phyloP scores from a whole-genome alignment of 1,140 invertebrate species.

The Centruroides vittatus region DNA sequence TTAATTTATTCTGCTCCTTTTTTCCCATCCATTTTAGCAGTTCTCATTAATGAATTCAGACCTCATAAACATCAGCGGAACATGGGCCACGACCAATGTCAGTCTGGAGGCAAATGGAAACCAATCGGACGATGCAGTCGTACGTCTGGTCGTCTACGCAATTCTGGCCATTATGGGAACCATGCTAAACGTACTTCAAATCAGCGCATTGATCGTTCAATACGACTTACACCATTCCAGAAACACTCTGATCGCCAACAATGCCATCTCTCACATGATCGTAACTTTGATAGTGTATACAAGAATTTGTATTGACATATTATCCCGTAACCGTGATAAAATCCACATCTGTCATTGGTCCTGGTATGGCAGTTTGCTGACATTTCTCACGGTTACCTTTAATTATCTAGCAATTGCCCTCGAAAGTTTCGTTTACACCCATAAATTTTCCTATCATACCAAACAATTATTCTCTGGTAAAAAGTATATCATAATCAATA shows the following conservation, averaged over 20 bases:
- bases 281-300: conserved; percentile 56
- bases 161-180: conserved; percentile 15
- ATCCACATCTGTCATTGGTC: conserved; percentile 45
- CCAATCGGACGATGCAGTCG: conserved; percentile 1
- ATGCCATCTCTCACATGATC: conserved; percentile 55
- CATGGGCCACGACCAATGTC: too few species aligned
- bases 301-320: conserved; percentile 41
- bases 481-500: conserved; percentile 5
- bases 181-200: conserved; percentile 17
- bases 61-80: too few species aligned
- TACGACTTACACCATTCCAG: conserved; percentile 33
- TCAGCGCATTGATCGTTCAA: conserved; percentile 17
- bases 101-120: too few species aligned
- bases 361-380: conserved; percentile 48
- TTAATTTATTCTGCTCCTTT: too few species aligned
- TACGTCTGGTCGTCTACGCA: conserved; percentile 10
- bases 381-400: conserved; percentile 38
- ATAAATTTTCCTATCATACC: not conserved
- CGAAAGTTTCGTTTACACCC: conserved; percentile 2
- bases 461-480: conserved; percentile 3
- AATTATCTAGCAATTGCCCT: not conserved
- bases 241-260: conserved; percentile 58
- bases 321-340: conserved; percentile 45
- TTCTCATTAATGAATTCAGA: too few species aligned
- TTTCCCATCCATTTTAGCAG: too few species aligned